phyloP scores from a whole-genome alignment of 92 coral and sea anemone species.

The Actinernus sp. region DNA sequence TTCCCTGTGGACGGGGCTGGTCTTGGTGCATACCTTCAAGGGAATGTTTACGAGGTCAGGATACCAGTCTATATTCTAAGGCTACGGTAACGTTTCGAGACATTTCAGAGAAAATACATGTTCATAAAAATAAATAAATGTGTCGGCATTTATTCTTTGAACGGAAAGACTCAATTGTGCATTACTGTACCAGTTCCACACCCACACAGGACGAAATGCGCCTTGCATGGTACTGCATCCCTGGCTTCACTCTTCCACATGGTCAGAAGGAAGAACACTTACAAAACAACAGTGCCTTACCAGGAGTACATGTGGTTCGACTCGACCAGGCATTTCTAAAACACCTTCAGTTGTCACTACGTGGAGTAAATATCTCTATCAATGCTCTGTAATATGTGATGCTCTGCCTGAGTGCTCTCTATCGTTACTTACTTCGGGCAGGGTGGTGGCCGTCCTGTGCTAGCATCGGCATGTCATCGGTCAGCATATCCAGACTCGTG shows the following conservation, averaged over 20 bases:
- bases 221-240: background rate
- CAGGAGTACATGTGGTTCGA: constrained; percentile 11
- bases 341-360: too few species aligned
- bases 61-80: too few species aligned
- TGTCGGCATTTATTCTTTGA: too few species aligned
- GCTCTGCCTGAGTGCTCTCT: too few species aligned
- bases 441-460: constrained; percentile 48
- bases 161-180: too few species aligned
- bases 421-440: constrained; percentile 15
- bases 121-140: too few species aligned
- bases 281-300: constrained; percentile 1
- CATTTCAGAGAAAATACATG: too few species aligned
- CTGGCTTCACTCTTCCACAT: background rate
- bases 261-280: constrained; percentile 5
- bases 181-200: too few species aligned
- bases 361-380: constrained; percentile 6
- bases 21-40: constrained; percentile 23
- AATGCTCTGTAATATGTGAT: too few species aligned
- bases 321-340: too few species aligned
- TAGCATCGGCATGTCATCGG: constrained; percentile 65
- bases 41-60: background rate
- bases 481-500: constrained; percentile 76
- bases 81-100: too few species aligned
- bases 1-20: constrained; percentile 3
- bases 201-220: too few species aligned